Evolutionary conservation across 1,140 invertebrate species (phyloP), one percentile per base, ranked within the genome.

Genomic region (Ceratosolen fusciceps): DNA sequence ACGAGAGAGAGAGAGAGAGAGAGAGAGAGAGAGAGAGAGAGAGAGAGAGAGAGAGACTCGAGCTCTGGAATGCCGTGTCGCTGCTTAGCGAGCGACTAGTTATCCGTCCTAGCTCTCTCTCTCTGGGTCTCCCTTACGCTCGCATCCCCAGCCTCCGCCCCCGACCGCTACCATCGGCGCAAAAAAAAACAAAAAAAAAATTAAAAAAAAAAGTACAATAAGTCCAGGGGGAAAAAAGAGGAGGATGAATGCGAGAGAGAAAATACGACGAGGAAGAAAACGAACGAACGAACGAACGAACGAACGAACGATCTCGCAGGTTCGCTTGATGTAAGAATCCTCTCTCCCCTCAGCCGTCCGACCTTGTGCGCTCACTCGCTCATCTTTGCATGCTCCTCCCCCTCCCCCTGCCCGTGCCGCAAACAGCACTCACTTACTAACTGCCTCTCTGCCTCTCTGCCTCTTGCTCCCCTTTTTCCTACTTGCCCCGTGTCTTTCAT

Each of bases 61-160:
- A 56, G 12, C 73, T 77, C 79, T 65, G 79, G 79, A 80, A 80
- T 80, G 79, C 74, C 62, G 80, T 74, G 80, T 76, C 81, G 47
- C 75, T 76, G 67, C 74, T 68, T 62, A 16, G 68, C 72, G 52
- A 75, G 71, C 54, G 60, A 82, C 80, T 81, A 81, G 78, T 78
- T 80, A 75, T 80, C 78, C 74, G 67, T 74, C 62, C 74, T 77
- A 80, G 80, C 77, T 75, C 73, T 39, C 34, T 19, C 52, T 54
- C 29, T 71, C 37, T 43, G n/a, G 54, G 21, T 74, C 72, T 74
- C 58, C 24, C 39, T 75, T 39, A 65, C 37, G 31, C 19, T 71
- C 47, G 26, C 24, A 26, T 10, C 29, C 1, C 43, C n/a, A 71
- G 47, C n/a, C n/a, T n/a, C n/a, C n/a, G n/a, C n/a, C n/a, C n/a